These are phyloP conservation scores for Syrista parreyssii DNA, from an alignment of 2,888 invertebrate species.

Conservation along the genomic window DNA sequence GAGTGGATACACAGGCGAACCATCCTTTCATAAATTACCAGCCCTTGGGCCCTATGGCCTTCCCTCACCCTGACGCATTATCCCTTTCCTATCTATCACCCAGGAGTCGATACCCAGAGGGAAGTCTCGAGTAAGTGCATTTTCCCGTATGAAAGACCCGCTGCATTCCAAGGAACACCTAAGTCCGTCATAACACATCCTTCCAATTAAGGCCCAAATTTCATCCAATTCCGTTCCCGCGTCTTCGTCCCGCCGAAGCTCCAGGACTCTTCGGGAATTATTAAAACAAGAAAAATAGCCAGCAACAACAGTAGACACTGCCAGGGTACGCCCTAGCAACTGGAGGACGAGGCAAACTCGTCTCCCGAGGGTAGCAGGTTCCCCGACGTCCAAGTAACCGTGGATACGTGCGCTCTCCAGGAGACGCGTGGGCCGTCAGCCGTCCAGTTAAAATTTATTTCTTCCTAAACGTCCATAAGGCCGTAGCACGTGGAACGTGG, in stretches of 20 bases:
- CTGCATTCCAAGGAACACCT: too few species aligned
- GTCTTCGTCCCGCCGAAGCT: too few species aligned
- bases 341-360: background rate
- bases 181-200: too few species aligned
- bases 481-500: constrained; percentile 48
- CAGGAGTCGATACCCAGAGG: background rate
- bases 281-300: too few species aligned
- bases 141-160: background rate
- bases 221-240: too few species aligned
- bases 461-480: constrained; percentile 45
- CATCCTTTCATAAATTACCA: constrained; percentile 32
- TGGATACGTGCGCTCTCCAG: background rate
- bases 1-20: constrained; percentile 23
- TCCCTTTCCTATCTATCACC: background rate
- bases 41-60: constrained; percentile 3
- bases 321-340: background rate
- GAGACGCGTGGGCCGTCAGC: constrained; percentile 35
- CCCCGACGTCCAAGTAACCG: too few species aligned
- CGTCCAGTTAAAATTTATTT: constrained; percentile 49
- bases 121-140: background rate
- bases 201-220: too few species aligned
- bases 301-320: too few species aligned
- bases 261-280: too few species aligned
- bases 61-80: constrained; percentile 18
- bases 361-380: too few species aligned